These are phyloP conservation scores for Microtus montanus DNA, from an alignment of 2,113 vertebrate genomes.

Conservation along the genomic window DNA sequence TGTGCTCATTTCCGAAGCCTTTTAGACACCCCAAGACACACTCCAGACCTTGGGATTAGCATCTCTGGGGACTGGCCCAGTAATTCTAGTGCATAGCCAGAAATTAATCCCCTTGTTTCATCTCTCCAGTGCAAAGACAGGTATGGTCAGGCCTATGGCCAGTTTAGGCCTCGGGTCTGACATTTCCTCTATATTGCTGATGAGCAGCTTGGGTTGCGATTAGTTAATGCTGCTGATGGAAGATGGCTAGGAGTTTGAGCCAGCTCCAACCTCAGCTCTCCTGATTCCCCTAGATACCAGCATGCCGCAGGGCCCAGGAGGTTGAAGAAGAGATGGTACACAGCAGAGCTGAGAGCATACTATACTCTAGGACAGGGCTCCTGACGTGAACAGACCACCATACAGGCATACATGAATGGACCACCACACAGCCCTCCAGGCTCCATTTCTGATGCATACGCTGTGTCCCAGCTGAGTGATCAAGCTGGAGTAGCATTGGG, in stretches of 20 bases:
- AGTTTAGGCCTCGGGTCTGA: not conserved
- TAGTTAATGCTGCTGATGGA: not conserved
- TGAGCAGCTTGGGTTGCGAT: not conserved
- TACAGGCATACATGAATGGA: not conserved
- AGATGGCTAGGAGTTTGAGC: not conserved
- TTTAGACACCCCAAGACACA: not conserved
- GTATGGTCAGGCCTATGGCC: not conserved
- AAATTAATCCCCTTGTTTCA: not conserved
- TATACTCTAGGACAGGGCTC: accelerated
- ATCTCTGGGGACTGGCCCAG: not conserved
- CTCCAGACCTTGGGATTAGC: not conserved
- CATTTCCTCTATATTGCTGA: not conserved
- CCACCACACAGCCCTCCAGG: not conserved
- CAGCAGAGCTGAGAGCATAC: not conserved
- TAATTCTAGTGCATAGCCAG: not conserved
- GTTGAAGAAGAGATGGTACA: not conserved
- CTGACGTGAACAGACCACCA: too few relatives aligned
- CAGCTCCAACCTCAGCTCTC: not conserved
- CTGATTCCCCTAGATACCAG: too few relatives aligned
- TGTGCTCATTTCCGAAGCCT: not conserved
- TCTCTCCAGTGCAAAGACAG: not conserved
- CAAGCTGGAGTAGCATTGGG: not conserved
- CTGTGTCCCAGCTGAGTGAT: not conserved
- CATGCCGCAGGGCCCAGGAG: not conserved
- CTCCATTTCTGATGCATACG: not conserved